Evolutionary conservation across 2,888 invertebrate genomes (phyloP).

Genomic region (Spisula solida): DNA sequence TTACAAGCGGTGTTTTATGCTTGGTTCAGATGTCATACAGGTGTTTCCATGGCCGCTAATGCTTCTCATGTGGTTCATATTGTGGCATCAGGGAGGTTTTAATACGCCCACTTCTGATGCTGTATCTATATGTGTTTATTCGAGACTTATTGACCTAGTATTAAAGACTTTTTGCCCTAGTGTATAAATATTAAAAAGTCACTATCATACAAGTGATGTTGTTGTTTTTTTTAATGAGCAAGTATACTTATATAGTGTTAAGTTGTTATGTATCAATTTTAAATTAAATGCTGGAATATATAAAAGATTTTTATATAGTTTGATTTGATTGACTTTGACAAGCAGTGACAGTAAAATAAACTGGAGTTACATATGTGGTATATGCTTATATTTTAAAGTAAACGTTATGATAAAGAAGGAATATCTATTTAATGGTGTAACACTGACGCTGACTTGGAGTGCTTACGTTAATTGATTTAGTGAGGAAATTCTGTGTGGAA

Average conservation of each 20-base stretch:
- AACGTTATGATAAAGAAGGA: no score
- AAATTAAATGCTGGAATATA: background rate
- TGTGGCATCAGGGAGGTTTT: background rate
- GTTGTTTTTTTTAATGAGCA: no score
- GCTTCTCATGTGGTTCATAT: background rate
- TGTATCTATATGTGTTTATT: background rate
- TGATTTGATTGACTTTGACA: background rate
- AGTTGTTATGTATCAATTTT: background rate
- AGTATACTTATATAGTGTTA: no score
- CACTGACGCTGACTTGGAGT: no score
- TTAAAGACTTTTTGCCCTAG: no score
- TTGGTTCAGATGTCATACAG: conserved; percentile 9
- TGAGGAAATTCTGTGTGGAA: background rate
- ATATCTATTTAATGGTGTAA: no score
- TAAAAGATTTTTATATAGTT: background rate
- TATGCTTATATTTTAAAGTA: no score
- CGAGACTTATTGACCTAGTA: background rate
- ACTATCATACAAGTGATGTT: no score
- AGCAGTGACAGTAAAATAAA: no score
- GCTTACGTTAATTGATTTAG: no score
- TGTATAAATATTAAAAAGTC: no score
- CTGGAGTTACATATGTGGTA: no score
- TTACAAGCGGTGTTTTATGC: background rate
- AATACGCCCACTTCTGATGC: background rate
- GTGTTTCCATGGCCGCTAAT: background rate